Evolutionary conservation across 2,113 vertebrate species (phyloP), one percentile per base, ranked within the genome.

Genomic region (Periophthalmodon schlosseri): DNA sequence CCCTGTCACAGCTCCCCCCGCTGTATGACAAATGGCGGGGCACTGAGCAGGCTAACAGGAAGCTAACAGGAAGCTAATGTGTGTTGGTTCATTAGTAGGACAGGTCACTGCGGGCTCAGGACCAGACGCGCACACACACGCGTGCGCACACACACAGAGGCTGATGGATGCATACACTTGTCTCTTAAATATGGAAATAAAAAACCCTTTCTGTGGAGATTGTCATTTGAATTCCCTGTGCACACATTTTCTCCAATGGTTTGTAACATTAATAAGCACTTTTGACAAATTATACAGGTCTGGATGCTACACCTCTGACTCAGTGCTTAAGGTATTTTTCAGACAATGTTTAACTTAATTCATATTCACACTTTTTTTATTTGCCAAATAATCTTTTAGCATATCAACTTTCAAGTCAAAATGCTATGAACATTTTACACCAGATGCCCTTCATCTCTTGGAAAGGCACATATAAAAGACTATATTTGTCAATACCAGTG

Each of bases 21-120:
- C 56, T 84, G 89, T 87, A 86, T 90, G 85, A 91, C 79, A 82
- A 90, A 92, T 91, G 83, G 83, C 50, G 69, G 88, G 80, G 83
- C 52, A n/a, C 76, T 12, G 75, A 87, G 84, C 61, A 18, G 89
- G 89, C 83, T 86, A 87, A 89, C 75, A 57, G 86, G 78, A 85
- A 80, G 81, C 83, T 86, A 87, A 89, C 75, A 57, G 86, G 78
- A 85, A 80, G 81, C 80, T 86, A 86, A 89, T 81, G 82, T 70
- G 76, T 80, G 67, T 86, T 87, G 75, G 83, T 86, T 91, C 79
- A 84, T 87, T 90, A 90, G 82, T 68, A 86, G 87, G 76, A 82
- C 74, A 73, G 78, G 87, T 88, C 89, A 86, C 74, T 66, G 73
- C 64, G 70, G 81, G 58, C 77, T 77, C 69, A 58, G 69, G 64